Conservation (phyloP, 2,888 invertebrate genomes). For the Blastobasis lacticolella region DNA sequence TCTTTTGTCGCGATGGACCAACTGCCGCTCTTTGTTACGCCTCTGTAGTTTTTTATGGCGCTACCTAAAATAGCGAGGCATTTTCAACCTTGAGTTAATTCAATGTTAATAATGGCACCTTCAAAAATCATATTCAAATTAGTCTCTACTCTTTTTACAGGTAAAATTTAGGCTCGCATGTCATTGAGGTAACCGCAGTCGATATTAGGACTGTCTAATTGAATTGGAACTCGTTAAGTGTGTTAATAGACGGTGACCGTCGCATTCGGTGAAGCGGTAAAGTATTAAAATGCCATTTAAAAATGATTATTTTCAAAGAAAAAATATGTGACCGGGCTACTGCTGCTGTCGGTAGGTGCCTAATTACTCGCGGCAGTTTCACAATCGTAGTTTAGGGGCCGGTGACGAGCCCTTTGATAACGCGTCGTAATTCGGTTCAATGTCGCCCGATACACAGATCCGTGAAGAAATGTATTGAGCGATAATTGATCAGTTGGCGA, state of each 20-base stretch:
- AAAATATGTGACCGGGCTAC: constrained; percentile 42
- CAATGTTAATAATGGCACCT: constrained; percentile 23
- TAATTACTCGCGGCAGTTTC: constrained; percentile 27
- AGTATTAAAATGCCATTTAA: constrained; percentile 61
- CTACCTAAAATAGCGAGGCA: constrained; percentile 26
- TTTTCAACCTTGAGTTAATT: constrained; percentile 35
- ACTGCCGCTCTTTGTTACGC: constrained; percentile 35
- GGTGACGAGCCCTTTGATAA: constrained; percentile 56
- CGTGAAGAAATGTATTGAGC: constrained; percentile 53
- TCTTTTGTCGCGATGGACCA: constrained; percentile 36
- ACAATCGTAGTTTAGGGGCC: constrained; percentile 29
- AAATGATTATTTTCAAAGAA: constrained; percentile 40
- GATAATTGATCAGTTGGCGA: constrained; percentile 26
- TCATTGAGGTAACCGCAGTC: constrained; percentile 25
- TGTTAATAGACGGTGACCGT: constrained; percentile 44
- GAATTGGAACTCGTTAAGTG: constrained; percentile 43
- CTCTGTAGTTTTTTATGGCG: constrained; percentile 9
- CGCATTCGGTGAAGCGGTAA: constrained; percentile 31
- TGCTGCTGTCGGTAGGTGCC: constrained; percentile 31
- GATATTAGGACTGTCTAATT: constrained; percentile 22
- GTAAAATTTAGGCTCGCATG: constrained; percentile 20
- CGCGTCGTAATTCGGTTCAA: constrained; percentile 62
- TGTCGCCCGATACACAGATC: constrained; percentile 48
- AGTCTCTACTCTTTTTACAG: constrained; percentile 19
- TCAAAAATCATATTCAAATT: constrained; percentile 17